Base-by-base conservation (phyloP, 2,113 vertebrate genomes). In the Macquaria australasica region DNA sequence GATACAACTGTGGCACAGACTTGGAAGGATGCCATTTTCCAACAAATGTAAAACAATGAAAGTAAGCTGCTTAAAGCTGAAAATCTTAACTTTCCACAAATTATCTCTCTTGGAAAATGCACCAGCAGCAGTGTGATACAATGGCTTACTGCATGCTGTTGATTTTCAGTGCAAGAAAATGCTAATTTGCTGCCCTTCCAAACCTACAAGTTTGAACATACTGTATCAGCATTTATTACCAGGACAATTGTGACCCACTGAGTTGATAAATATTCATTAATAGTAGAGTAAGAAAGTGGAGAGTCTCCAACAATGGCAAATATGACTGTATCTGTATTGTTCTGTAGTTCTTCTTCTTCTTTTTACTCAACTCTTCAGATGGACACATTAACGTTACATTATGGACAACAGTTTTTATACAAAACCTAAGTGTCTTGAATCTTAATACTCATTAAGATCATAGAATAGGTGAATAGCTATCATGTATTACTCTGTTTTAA, bases 241-340 rank as follows among this genome's bases (percentile, higher is more conserved):
- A 71, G 37, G 43, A 84, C 62, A 68, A 25, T 31, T 77, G 15
- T 55, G 8, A 11, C 20, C 21, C 20, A 18, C 73, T 45, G 37
- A 81, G 45, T 28, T 77, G 55, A 73, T 63, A 56, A 56, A 23
- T 59, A 67, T 76, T 63, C 18, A 67, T 79, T 8, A 70, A 37
- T 12, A 45, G 14, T 8, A 3, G 23, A 53, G 34, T 53, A 15
- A 76, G 34, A 64, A 39, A 20, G 28, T 31, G 39, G 43, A 34
- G 25, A 10, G 23, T 59, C 23, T 28, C 16, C 14, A 73, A 55
- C 70, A 59, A 20, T 14, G 6, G 55, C 43, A 76, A 63, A 59
- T 23, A 50, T 81, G 20, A 31, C 23, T 18, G 37, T 23, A 16
- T 48, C 20, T 67, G 25, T 45, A n/a, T 43, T 59, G 34, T 50